phyloP scores from a whole-genome alignment of 2,113 vertebrate species.

The Urocynchramus pylzowi region DNA sequence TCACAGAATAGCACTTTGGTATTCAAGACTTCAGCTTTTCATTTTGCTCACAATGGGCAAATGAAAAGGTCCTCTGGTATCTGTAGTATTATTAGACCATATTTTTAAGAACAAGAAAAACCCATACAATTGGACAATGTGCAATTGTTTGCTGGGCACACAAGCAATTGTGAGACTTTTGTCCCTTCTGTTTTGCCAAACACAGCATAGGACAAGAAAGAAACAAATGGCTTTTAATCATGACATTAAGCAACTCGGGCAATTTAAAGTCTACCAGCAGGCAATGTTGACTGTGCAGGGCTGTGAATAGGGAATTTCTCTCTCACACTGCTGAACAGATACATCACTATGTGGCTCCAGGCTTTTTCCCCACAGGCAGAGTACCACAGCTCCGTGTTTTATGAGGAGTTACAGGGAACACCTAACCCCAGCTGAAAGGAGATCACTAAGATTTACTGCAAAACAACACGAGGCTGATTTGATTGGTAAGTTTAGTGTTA shows the following conservation, averaged over 20 bases:
- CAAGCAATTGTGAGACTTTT: not conserved
- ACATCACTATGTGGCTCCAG: not conserved
- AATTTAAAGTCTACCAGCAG: constrained; percentile 12
- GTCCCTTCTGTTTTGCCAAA: not conserved
- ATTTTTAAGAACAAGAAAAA: not conserved
- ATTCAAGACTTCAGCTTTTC: not conserved
- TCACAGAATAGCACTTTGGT: not conserved
- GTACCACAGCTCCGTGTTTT: not conserved
- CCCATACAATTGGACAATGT: not conserved
- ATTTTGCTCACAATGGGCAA: not conserved
- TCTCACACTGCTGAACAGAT: not conserved
- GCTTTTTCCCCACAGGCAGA: not conserved
- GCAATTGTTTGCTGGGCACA: not conserved
- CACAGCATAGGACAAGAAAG: not conserved
- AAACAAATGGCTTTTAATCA: constrained; percentile 11
- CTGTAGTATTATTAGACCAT: not conserved
- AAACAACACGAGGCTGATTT: not conserved
- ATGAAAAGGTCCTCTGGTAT: not conserved
- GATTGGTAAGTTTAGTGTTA: not conserved
- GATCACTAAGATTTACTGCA: not conserved
- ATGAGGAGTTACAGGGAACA: not conserved
- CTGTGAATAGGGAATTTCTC: not conserved
- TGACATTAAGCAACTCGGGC: not conserved
- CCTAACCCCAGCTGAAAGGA: not conserved
- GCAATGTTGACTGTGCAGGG: not conserved